Evolutionary conservation across 1,140 invertebrate species (phyloP).

Genomic region (Drosophila simulans): DNA sequence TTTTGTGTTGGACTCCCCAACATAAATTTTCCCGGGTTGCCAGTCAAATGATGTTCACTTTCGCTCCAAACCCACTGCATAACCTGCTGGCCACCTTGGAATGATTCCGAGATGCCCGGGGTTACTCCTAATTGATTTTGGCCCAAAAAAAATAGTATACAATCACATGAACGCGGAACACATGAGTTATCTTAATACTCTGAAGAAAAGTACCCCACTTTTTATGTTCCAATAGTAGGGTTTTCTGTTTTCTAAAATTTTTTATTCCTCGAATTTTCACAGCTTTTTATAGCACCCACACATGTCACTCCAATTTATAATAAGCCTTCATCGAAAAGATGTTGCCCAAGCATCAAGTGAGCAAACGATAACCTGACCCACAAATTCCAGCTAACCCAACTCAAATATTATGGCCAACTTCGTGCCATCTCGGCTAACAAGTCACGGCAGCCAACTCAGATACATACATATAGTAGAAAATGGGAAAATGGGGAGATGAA

Average conservation of each 20-base stretch:
- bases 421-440: conserved; percentile 17
- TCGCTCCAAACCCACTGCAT: conserved; percentile 9
- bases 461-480: not conserved
- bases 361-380: conserved; percentile 1
- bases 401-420: conserved; percentile 12
- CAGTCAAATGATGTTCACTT: conserved; percentile 38
- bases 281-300: not conserved
- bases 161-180: not conserved
- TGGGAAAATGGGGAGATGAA: not conserved
- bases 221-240: too few species aligned
- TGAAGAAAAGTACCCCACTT: not conserved
- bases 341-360: conserved; percentile 5
- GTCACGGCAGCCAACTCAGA: conserved; percentile 14
- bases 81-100: conserved; percentile 19
- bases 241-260: too few species aligned
- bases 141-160: not conserved
- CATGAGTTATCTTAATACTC: conserved; percentile 17
- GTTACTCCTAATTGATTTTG: conserved; percentile 29
- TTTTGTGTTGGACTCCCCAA: not conserved
- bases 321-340: conserved; percentile 1
- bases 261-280: too few species aligned
- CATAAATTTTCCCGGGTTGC: conserved; percentile 25
- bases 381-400: conserved; percentile 6
- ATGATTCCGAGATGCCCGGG: not conserved
- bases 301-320: conserved; percentile 8